Conservation (phyloP, 35 echinoderm and acorn worm species). For the Stichopus chloronotus region DNA sequence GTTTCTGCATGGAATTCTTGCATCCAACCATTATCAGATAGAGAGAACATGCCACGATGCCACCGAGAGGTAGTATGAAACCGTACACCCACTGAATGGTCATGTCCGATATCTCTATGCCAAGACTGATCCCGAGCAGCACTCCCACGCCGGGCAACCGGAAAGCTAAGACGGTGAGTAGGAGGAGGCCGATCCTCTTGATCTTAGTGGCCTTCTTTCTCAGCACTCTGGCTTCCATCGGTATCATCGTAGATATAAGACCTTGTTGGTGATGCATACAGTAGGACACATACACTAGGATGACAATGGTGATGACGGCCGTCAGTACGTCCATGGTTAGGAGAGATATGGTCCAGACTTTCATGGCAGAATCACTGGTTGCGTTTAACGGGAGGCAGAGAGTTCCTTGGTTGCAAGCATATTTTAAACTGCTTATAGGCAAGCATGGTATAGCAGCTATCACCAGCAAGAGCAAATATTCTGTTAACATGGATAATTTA, state of each 20-base stretch:
- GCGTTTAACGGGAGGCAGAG: slow-evolving; percentile 33
- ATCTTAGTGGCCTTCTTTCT: slow-evolving; percentile 34
- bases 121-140: slow-evolving; percentile 1
- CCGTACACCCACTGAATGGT: slow-evolving; percentile 58
- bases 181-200: slow-evolving; percentile 42
- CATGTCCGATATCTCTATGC: not conserved
- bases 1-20: slow-evolving; percentile 42
- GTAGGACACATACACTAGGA: slow-evolving; percentile 40
- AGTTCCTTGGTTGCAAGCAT: not conserved
- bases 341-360: slow-evolving; percentile 12
- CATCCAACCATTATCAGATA: slow-evolving; percentile 43
- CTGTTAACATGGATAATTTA: slow-evolving; percentile 11
- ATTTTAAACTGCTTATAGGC: slow-evolving; percentile 37
- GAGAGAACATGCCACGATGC: not conserved
- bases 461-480: not conserved
- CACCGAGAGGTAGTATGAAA: slow-evolving; percentile 29
- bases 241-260: slow-evolving; percentile 35
- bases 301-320: slow-evolving; percentile 15
- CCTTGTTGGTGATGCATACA: slow-evolving; percentile 45
- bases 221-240: slow-evolving; percentile 54
- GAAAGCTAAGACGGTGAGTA: slow-evolving; percentile 43
- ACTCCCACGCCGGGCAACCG: slow-evolving; percentile 36
- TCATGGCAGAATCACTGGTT: not conserved
- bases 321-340: slow-evolving; percentile 26
- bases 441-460: slow-evolving; percentile 42